These are phyloP conservation scores for Tetragonula carbonaria DNA, from an alignment of 2,888 invertebrate species.

Conservation along the genomic window DNA sequence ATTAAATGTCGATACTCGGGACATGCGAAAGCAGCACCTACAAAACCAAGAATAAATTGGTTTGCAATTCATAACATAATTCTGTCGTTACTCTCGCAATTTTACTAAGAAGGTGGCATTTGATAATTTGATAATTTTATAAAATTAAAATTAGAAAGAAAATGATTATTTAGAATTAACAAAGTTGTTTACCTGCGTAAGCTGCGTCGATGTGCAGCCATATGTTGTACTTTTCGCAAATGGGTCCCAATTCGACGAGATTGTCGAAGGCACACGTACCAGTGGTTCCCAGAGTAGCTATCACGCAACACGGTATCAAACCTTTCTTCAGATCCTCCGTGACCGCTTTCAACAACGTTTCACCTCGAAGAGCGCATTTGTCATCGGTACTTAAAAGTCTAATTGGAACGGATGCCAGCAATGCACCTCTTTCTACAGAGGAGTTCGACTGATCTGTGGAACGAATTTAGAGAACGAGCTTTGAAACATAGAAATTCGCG, in stretches of 20 bases:
- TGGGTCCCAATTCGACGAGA: constrained; percentile 91
- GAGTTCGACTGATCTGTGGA: constrained; percentile 92
- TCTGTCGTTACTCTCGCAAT: too few relatives aligned
- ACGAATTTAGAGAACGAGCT: neutral
- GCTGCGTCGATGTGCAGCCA: constrained; percentile 99
- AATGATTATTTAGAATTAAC: too few relatives aligned
- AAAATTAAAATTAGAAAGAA: too few relatives aligned
- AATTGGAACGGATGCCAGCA: constrained; percentile 92
- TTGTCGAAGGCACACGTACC: constrained; percentile 96
- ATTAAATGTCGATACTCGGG: constrained; percentile 94
- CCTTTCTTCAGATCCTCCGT: constrained; percentile 91
- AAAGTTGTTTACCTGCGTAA: constrained; percentile 89
- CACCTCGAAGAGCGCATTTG: constrained; percentile 88
- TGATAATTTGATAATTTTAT: too few relatives aligned
- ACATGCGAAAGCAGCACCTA: constrained; percentile 94
- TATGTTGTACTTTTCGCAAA: constrained; percentile 90
- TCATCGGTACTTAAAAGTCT: constrained; percentile 89
- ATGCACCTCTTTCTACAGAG: constrained; percentile 94
- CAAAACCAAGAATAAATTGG: neutral
- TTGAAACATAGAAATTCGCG: neutral
- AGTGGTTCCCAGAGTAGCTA: constrained; percentile 94
- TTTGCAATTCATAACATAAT: neutral
- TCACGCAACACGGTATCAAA: constrained; percentile 94
- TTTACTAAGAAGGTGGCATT: too few relatives aligned
- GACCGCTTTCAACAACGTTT: constrained; percentile 88